A percentile compares a stretch with the other conserved stretches of the same genome.
phyloP scores from a whole-genome alignment of 2,797 vertebrate species.

The Agapornis canus region DNA sequence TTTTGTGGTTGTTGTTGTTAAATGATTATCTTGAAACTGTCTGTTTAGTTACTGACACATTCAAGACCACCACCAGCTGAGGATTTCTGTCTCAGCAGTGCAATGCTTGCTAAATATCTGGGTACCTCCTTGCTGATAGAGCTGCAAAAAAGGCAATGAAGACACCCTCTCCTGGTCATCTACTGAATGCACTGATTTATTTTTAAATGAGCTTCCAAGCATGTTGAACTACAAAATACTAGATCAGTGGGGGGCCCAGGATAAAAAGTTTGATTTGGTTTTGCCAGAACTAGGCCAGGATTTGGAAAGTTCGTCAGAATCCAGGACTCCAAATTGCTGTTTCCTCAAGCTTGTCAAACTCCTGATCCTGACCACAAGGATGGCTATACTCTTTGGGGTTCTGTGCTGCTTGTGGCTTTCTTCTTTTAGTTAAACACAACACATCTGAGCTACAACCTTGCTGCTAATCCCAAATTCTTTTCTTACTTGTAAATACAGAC shows the following conservation, averaged over 20 bases:
- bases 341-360: background rate
- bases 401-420: background rate
- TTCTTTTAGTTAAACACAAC: background rate
- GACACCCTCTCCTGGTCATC: conserved; percentile 46
- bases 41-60: background rate
- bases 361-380: background rate
- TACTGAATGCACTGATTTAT: background rate
- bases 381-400: background rate
- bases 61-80: background rate
- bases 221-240: background rate
- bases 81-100: background rate
- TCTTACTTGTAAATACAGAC: background rate
- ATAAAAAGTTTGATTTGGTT: background rate
- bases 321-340: background rate
- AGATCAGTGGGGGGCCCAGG: background rate
- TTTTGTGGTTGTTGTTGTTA: background rate
- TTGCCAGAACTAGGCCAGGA: background rate
- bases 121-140: background rate
- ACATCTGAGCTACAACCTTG: background rate
- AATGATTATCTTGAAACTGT: background rate
- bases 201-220: conserved; percentile 5
- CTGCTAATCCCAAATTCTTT: background rate
- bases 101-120: background rate
- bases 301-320: background rate
- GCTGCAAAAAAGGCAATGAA: conserved; percentile 9